Percentiles rank a stretch among this genome's conserved stretches.
Conservation (phyloP, 1,140 invertebrate genomes). For the Lepidurus couesii region DNA sequence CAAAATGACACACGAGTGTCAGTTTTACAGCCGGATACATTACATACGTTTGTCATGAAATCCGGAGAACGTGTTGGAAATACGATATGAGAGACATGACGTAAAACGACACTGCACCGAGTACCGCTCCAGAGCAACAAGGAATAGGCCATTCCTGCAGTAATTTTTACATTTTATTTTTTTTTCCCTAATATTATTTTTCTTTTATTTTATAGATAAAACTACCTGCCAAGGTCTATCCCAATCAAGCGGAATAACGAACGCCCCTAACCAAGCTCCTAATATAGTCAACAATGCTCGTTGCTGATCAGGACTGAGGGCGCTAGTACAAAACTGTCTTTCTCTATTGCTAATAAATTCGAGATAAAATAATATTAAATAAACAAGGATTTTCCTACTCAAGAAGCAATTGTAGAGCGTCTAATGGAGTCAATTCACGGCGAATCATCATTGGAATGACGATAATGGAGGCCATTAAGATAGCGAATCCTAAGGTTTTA, state of each 20-base stretch:
- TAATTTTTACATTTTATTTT: neutral
- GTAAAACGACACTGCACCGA: slow-evolving; percentile 45
- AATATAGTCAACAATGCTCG: slow-evolving; percentile 50
- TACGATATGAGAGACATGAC: neutral
- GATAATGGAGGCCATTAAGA: neutral
- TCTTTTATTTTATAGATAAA: neutral
- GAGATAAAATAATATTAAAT: neutral
- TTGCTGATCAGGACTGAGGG: neutral
- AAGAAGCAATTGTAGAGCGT: neutral
- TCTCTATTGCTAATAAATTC: neutral
- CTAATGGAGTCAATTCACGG: neutral
- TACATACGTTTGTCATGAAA: no score
- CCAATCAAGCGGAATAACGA: slow-evolving; percentile 87
- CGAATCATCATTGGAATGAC: slow-evolving; percentile 2
- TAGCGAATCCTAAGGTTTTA: neutral
- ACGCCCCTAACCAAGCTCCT: slow-evolving; percentile 80
- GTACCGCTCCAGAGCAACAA: slow-evolving; percentile 61
- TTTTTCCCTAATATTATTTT: neutral
- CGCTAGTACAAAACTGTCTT: neutral
- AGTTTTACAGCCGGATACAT: no score
- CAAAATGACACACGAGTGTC: neutral
- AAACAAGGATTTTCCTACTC: neutral
- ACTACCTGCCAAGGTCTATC: slow-evolving; percentile 73
- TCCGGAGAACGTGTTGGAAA: no score
- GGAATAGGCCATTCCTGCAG: slow-evolving; percentile 67